Evolutionary conservation across 2,888 invertebrate species (phyloP), one percentile per base, ranked within the genome.

Genomic region (Cerastis rubricosa): DNA sequence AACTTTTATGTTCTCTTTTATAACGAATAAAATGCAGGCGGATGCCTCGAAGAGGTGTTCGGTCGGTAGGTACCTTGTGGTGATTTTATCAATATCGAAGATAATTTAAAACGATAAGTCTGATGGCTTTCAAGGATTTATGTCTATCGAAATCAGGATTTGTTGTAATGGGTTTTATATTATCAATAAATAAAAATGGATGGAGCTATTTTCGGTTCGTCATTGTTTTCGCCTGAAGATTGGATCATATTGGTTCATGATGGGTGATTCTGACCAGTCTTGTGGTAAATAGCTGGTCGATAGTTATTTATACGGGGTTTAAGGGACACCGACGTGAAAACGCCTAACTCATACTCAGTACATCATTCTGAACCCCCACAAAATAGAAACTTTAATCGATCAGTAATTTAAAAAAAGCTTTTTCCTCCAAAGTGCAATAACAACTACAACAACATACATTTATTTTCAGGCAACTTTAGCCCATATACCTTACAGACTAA

Each of bases 1-100:
- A 89, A 87, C 81, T 90, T 90, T 89, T 89, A 89, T 86, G 79
- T 61, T 76, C 73, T 72, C 84, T 85, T 88, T 88, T 86, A 88
- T 89, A 81, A 84, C 77, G 73, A 78, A 80, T 88, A 83, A 88
- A 88, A 84, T 84, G 79, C 73, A 84, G 78, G 76, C 76, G 81
- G 74, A 84, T 80, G 75, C 71, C 49, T 40, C 54, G 47, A 57
- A 14, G 72, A 74, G 64, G 72, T 71, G 76, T 69, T 70, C 79
- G 63, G 9, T 70, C 63, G 73, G 64, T 22, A 40, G n/a, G 70
- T 76, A 76, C 76, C 76, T 81, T 64, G 78, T 57, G 81, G 80
- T 80, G 74, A 78, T 84, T 87, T 68, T 76, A 85, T 78, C 75
- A 81, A 87, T 76, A 76, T 78, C 67, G 47, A 77, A 86, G 72